Evolutionary conservation across 2,797 vertebrate genomes (phyloP).

Genomic region (Calcarius lapponicus): DNA sequence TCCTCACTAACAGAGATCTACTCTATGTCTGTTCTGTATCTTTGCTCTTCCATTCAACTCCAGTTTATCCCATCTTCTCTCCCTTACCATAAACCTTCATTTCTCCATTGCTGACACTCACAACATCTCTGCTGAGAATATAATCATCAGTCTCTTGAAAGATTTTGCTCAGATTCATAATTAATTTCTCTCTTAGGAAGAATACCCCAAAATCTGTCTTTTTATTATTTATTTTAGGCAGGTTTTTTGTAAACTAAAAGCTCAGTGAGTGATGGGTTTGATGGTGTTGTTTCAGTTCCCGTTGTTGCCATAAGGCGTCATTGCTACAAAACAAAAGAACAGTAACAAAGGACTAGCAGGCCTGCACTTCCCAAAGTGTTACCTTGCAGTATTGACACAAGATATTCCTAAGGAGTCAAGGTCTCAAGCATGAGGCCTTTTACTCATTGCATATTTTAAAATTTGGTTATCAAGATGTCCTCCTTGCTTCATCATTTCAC

Average conservation of each 20-base stretch:
- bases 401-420: neutral
- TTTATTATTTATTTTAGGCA: neutral
- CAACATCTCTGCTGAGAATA: neutral
- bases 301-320: neutral
- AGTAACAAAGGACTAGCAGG: neutral
- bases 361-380: neutral
- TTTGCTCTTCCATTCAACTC: neutral
- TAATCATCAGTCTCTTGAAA: neutral
- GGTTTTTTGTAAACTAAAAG: neutral
- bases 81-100: neutral
- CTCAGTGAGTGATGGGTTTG: rapidly evolving
- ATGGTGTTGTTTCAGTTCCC: neutral
- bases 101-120: neutral
- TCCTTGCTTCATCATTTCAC: neutral
- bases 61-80: neutral
- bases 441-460: neutral
- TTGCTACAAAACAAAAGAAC: neutral
- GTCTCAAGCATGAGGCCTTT: neutral
- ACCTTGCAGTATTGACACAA: neutral
- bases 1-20: neutral
- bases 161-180: neutral
- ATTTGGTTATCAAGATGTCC: neutral
- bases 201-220: neutral
- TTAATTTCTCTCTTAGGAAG: neutral
- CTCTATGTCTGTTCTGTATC: neutral